A percentile compares a stretch with the other conserved stretches of the same genome.
Evolutionary conservation across 2,888 invertebrate species (phyloP).

Genomic region (Atethmia centrago): DNA sequence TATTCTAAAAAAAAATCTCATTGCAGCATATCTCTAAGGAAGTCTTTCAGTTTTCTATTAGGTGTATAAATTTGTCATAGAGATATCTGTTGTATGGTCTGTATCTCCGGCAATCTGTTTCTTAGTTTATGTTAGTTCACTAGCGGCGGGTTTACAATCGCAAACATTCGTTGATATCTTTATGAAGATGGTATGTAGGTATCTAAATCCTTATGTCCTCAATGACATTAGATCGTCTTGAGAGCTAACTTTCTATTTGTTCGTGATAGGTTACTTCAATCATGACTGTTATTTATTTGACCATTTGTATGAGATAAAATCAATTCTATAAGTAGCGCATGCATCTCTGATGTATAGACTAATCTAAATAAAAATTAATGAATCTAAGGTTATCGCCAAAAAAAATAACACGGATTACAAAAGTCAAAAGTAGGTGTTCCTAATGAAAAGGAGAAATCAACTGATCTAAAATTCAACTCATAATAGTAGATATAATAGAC

Average conservation of each 20-base stretch:
- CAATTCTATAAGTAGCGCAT: constrained; percentile 11
- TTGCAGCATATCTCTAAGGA: background rate
- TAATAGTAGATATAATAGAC: background rate
- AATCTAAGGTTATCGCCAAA: background rate
- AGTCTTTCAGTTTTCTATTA: background rate
- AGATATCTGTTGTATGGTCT: background rate
- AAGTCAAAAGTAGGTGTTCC: background rate
- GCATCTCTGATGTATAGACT: background rate
- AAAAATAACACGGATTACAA: background rate
- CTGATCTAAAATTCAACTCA: background rate
- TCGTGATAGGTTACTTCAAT: constrained; percentile 54
- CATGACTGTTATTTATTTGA: constrained; percentile 22
- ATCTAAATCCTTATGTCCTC: constrained; percentile 31
- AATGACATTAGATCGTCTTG: constrained; percentile 50
- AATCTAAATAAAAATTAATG: no score
- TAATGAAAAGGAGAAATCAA: background rate
- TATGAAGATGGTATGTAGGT: background rate
- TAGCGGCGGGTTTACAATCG: background rate
- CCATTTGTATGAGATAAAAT: constrained; percentile 3
- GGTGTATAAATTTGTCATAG: background rate
- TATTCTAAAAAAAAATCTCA: background rate
- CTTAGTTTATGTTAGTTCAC: no score
- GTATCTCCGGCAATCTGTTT: background rate
- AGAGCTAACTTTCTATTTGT: constrained; percentile 53
- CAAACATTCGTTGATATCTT: background rate